These are phyloP conservation scores for Streptopelia turtur DNA, from an alignment of 2,797 vertebrate species.

Conservation along the genomic window DNA sequence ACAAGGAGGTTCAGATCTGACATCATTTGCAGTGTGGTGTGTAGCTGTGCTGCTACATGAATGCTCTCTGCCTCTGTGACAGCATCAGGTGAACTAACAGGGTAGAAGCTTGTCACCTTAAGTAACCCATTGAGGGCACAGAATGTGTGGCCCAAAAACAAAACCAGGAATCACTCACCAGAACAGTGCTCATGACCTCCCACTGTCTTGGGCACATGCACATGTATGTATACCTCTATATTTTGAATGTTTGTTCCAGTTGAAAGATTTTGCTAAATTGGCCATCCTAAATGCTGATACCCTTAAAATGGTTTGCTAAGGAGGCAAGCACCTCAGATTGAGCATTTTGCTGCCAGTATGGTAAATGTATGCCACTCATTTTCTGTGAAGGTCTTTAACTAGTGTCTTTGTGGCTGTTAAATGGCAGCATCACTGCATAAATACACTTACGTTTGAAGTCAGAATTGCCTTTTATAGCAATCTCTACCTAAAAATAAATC, in stretches of 20 bases:
- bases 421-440: neutral
- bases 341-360: neutral
- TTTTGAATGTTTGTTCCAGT: neutral
- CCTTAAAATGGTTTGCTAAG: neutral
- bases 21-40: neutral
- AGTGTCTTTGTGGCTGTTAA: neutral
- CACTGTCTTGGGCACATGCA: neutral
- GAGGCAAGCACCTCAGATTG: neutral
- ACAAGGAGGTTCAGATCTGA: neutral
- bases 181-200: neutral
- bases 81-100: neutral
- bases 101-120: neutral
- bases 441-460: neutral
- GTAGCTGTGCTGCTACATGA: neutral
- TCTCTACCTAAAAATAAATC: neutral
- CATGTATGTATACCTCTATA: accelerated
- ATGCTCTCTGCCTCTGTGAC: neutral
- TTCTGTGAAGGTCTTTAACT: neutral
- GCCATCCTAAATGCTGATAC: neutral
- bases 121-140: neutral
- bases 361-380: neutral
- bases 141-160: neutral
- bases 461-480: neutral
- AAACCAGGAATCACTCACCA: neutral
- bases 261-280: neutral